These are phyloP conservation scores for Centropyge bicolor DNA, from an alignment of 2,797 vertebrate genomes.

Conservation along the genomic window DNA sequence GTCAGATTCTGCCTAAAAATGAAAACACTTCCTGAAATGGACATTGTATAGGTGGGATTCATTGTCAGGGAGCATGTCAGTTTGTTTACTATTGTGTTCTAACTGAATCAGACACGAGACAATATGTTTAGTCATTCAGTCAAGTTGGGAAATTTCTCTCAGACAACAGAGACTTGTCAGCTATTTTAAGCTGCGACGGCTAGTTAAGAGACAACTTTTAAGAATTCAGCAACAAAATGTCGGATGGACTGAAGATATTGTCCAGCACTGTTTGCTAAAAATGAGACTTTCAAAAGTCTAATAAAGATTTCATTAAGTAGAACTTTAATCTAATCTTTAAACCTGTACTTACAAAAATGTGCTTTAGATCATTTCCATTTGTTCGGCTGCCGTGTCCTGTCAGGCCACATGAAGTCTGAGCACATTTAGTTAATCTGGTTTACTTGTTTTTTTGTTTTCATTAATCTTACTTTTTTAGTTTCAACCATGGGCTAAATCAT, in stretches of 20 bases:
- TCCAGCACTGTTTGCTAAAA: too few species aligned
- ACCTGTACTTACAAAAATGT: too few species aligned
- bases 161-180: background rate
- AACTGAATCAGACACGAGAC: conserved; percentile 25
- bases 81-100: background rate
- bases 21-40: background rate
- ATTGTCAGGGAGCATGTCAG: background rate
- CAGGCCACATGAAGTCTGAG: too few species aligned
- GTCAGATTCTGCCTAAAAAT: background rate
- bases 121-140: background rate
- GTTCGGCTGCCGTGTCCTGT: too few species aligned
- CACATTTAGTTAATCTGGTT: too few species aligned
- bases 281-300: too few species aligned
- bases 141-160: background rate
- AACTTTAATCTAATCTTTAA: too few species aligned
- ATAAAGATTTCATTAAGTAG: too few species aligned
- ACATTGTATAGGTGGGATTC: background rate
- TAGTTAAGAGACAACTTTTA: background rate
- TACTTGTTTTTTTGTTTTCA: background rate
- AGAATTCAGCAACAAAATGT: background rate
- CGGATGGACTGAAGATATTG: too few species aligned
- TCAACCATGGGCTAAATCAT: background rate
- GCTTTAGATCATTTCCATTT: too few species aligned
- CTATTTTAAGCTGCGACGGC: conserved; percentile 6
- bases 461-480: background rate